Base-by-base conservation (phyloP, 2,113 vertebrate species). In the Craseonycteris thonglongyai region DNA sequence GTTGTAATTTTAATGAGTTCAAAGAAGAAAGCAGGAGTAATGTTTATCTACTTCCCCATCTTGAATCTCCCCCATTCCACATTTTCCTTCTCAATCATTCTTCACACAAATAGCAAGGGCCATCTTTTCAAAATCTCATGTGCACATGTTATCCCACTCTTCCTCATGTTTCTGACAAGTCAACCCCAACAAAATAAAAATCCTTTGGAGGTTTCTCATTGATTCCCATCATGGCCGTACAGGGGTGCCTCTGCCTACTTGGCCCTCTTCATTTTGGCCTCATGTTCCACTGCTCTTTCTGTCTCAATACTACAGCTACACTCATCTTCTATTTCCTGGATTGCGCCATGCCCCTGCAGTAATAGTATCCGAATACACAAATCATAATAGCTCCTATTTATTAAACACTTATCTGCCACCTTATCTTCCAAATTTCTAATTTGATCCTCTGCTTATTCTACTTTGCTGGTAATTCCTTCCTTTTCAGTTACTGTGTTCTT, bases 311-410 rank as follows among this genome's bases (percentile, higher is more conserved):
- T 33, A 56, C 3, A 49, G 40, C 38, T 24, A 45, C 42, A 28
- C 4, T 47, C 51, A 4, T n/a, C 59, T 35, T 49, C 47, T 35
- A 35, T 26, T 54, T 33, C 59, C 38, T n/a, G 30, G 7, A 8
- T 38, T 33, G 78, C 2, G 10, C n/a, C 2, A 5, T 18, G 28
- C 38, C n/a, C 24, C 22, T 22, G 51, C 24, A 38, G 65, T 38
- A 80, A 69, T 49, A 66, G 54, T 74, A 38, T 21, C 22, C 76
- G 58, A 87, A 58, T 78, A 22, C 5, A 4, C 19, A 7, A 91
- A 61, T 71, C 45, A 74, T 9, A 7, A 65, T 56, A 59, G 30
- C 26, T 76, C 86, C 68, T 94, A 47, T 75, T 91, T 92, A 75
- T 58, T 81, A 61, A 89, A 56, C 5, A 33, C 40, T 63, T 61